Percentiles rank a stretch among this genome's conserved stretches.
Conservation (phyloP, 2,888 invertebrate species). For the Schizotus pectinicornis region DNA sequence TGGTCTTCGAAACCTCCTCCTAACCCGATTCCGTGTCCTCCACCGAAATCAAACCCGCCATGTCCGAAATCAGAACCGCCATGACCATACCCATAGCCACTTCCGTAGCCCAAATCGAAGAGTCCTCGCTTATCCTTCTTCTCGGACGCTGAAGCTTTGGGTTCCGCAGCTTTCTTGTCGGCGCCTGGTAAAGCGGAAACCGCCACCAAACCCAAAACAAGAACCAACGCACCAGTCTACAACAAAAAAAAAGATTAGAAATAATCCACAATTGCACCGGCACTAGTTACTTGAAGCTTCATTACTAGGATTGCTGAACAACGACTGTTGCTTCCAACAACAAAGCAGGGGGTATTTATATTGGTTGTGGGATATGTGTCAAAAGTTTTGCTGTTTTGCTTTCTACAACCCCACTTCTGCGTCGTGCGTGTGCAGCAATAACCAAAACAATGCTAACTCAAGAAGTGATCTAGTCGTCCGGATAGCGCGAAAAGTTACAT, state of each 20-base stretch:
- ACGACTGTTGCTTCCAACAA: slow-evolving; percentile 47
- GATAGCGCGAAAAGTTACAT: slow-evolving; percentile 23
- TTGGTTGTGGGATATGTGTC: slow-evolving; percentile 38
- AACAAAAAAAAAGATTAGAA: slow-evolving; percentile 26
- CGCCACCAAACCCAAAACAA: slow-evolving; percentile 54
- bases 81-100: slow-evolving; percentile 36
- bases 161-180: slow-evolving; percentile 47
- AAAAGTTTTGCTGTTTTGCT: slow-evolving; percentile 39
- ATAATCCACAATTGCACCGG: slow-evolving; percentile 1
- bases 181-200: slow-evolving; percentile 46
- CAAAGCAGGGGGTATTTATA: slow-evolving; percentile 40
- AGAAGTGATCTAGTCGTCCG: not conserved
- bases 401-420: slow-evolving; percentile 41
- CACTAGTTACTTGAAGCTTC: slow-evolving; percentile 52
- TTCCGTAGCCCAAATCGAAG: slow-evolving; percentile 48
- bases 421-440: slow-evolving; percentile 17
- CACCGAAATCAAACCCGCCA: slow-evolving; percentile 36
- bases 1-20: slow-evolving; percentile 33
- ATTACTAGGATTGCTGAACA: slow-evolving; percentile 44
- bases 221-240: slow-evolving; percentile 52
- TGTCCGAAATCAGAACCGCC: slow-evolving; percentile 37
- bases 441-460: slow-evolving; percentile 17
- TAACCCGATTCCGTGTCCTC: slow-evolving; percentile 31
- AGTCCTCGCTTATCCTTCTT: slow-evolving; percentile 51
- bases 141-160: slow-evolving; percentile 42